phyloP scores from a whole-genome alignment of 2,888 invertebrate species.

The Falcaria lacertinaria region DNA sequence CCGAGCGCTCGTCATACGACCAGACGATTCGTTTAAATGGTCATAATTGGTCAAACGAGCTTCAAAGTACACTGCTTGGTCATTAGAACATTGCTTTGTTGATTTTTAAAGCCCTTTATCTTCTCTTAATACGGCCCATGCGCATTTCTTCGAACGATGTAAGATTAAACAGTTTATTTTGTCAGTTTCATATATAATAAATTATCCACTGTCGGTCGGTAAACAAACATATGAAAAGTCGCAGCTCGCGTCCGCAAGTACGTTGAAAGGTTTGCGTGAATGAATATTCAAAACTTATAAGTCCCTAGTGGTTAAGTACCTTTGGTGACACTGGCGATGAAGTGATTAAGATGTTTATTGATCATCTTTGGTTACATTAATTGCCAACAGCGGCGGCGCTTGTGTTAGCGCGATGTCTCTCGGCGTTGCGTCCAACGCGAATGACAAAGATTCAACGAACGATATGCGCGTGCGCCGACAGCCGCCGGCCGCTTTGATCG shows the following conservation, averaged over 20 bases:
- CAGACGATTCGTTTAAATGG: slow-evolving; percentile 64
- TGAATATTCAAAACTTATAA: slow-evolving; percentile 64
- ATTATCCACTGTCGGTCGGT: too few species aligned
- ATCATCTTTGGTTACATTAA: slow-evolving; percentile 76
- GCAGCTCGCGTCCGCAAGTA: slow-evolving; percentile 23
- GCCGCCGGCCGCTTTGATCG: slow-evolving; percentile 63
- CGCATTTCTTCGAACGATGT: slow-evolving; percentile 12
- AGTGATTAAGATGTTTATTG: slow-evolving; percentile 78
- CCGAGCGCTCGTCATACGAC: slow-evolving; percentile 57
- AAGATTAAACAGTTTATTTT: slow-evolving; percentile 21
- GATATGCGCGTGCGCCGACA: slow-evolving; percentile 54
- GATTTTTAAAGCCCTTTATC: slow-evolving; percentile 19
- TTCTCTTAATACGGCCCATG: slow-evolving; percentile 20
- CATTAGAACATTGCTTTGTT: slow-evolving; percentile 51
- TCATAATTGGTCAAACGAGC: slow-evolving; percentile 66
- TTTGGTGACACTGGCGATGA: slow-evolving; percentile 67
- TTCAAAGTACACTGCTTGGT: slow-evolving; percentile 55
- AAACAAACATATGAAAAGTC: slow-evolving; percentile 26
- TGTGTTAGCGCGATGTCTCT: slow-evolving; percentile 57
- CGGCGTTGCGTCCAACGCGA: slow-evolving; percentile 56
- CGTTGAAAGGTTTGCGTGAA: slow-evolving; percentile 66
- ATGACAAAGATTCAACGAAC: slow-evolving; percentile 68
- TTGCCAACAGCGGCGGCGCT: slow-evolving; percentile 73
- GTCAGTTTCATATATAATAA: slow-evolving; percentile 24
- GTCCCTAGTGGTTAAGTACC: slow-evolving; percentile 62